These are phyloP conservation scores for Fulmarus glacialis DNA, from an alignment of 2,113 vertebrate species.

Conservation along the genomic window DNA sequence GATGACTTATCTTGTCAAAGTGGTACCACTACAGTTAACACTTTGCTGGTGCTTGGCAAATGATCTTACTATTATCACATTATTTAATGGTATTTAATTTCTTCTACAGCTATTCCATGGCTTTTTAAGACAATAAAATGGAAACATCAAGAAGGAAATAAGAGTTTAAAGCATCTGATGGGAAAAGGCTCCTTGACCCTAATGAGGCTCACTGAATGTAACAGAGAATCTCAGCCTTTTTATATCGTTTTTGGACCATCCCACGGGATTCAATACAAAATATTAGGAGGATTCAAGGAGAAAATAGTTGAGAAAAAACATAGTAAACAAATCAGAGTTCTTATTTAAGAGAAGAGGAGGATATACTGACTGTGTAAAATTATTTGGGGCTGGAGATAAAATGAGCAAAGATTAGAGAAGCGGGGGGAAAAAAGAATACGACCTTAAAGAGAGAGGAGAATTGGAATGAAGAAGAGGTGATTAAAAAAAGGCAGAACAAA, in stretches of 20 bases:
- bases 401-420: neutral
- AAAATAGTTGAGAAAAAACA: neutral
- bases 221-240: neutral
- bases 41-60: neutral
- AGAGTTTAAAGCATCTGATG: neutral
- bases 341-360: neutral
- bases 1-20: neutral
- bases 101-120: neutral
- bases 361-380: neutral
- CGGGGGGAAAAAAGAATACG: fast-evolving
- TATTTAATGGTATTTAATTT: neutral
- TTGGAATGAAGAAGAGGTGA: neutral
- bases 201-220: neutral
- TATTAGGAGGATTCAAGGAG: neutral
- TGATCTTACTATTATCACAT: neutral
- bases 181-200: neutral
- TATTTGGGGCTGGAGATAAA: neutral
- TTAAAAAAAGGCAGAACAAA: neutral
- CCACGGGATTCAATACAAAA: neutral
- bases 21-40: neutral
- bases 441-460: neutral
- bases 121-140: neutral
- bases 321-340: neutral
- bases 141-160: neutral
- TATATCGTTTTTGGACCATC: neutral